Evolutionary conservation across 2,797 vertebrate genomes (phyloP), one percentile per base, ranked within the genome.

Genomic region (Borostomias antarcticus): DNA sequence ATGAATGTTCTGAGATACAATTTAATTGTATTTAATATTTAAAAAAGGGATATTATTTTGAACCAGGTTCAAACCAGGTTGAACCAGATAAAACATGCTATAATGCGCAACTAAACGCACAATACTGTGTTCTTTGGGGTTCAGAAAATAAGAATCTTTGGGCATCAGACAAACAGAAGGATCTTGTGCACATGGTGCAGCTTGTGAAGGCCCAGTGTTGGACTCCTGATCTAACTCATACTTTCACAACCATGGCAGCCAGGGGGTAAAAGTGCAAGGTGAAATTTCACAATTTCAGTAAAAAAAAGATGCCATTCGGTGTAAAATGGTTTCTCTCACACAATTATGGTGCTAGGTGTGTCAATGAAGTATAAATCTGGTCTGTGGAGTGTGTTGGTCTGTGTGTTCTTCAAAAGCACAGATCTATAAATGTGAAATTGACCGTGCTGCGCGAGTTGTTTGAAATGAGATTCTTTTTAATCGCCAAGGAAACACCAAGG

Each of bases 261-360:
- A 74, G 75, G 53, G 75, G 74, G 80, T 75, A 70, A 73, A 74
- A 77, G 79, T 80, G 76, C 85, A 92, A 93, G 89, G 89, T 92
- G 88, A 89, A 86, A 90, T 90, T 92, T 92, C 88, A 91, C 90
- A 83, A 88, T 91, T 90, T 89, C 89, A 83, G 85, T 91, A 80
- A 90, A 90, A 85, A 82, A 80, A 58, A 57, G 57, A 80, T 73
- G 54, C 75, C 70, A 70, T 65, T 81, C 66, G 32, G 75, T 45
- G 74, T 80, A 86, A 86, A 85, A 86, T 71, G 58, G 66, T 66
- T 77, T 82, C 74, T 76, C 84, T 87, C 77, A 79, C 66, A 81
- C 85, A 85, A 88, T 86, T 85, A 85, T 64, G 66, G 81, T 75
- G 66, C 65, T 70, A 65, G 77, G 84, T 84, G 76, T 85, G 85